Conservation (phyloP, 2,888 invertebrate genomes). For the Polymixis lichenea region DNA sequence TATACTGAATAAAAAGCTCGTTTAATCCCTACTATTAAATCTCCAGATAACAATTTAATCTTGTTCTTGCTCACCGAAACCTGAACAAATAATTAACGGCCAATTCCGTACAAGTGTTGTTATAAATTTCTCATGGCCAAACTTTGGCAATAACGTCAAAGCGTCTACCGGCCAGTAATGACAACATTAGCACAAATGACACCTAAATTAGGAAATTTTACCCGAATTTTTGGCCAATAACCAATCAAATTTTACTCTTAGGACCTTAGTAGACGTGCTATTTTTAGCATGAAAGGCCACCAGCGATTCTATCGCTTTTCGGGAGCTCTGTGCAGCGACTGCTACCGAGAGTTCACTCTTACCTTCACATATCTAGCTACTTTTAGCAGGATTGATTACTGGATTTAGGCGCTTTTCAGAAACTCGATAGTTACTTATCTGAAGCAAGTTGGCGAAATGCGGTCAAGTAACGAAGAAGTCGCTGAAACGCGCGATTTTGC, state of each 20-base stretch:
- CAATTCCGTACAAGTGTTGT: slow-evolving; percentile 60
- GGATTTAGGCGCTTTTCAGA: neutral
- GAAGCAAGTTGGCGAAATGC: neutral
- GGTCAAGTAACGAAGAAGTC: neutral
- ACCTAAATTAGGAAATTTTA: slow-evolving; percentile 78
- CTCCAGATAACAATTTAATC: slow-evolving; percentile 31
- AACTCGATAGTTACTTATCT: no score
- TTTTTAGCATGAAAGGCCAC: neutral
- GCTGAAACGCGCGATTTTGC: neutral
- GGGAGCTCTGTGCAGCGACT: neutral
- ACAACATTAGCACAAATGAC: slow-evolving; percentile 81
- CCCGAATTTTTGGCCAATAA: slow-evolving; percentile 76
- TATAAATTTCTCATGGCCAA: slow-evolving; percentile 62
- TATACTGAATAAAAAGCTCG: neutral
- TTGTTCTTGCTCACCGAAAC: slow-evolving; percentile 15
- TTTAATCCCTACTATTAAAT: slow-evolving; percentile 4
- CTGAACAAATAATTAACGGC: slow-evolving; percentile 54
- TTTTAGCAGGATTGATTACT: neutral
- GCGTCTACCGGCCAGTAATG: slow-evolving; percentile 73
- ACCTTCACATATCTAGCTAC: neutral
- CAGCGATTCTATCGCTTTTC: neutral
- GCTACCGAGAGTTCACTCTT: no score
- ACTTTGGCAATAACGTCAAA: slow-evolving; percentile 65
- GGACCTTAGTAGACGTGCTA: neutral
- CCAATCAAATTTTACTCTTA: slow-evolving; percentile 77